Conservation (phyloP, 2,888 invertebrate species). For the Caenorhabditis virilis region DNA sequence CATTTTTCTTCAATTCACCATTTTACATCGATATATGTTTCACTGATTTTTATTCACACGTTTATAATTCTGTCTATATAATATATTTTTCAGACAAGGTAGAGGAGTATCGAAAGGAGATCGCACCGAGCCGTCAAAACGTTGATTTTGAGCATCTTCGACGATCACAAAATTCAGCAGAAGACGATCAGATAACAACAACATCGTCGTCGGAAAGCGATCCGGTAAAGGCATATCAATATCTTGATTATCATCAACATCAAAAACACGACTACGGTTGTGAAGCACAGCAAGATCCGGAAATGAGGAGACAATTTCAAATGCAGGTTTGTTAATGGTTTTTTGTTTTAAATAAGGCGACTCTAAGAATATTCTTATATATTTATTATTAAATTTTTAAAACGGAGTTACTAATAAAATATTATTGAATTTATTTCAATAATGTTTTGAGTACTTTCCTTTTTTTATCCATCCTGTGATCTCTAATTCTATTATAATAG, state of each 20-base stretch:
- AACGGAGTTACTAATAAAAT: background rate
- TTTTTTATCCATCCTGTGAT: background rate
- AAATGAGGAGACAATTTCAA: constrained; percentile 32
- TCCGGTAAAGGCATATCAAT: constrained; percentile 28
- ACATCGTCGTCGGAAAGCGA: constrained; percentile 2
- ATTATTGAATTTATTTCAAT: background rate
- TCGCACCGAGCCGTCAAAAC: constrained; percentile 45
- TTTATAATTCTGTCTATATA: too few species aligned
- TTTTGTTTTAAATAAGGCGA: background rate
- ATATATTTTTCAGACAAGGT: constrained; percentile 40
- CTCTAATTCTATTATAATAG: constrained; percentile 2
- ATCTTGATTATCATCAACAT: constrained; percentile 38
- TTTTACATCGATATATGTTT: too few species aligned
- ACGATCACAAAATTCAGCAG: constrained; percentile 15
- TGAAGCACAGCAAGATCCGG: constrained; percentile 7
- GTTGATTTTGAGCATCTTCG: constrained; percentile 48
- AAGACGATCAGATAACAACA: constrained; percentile 18
- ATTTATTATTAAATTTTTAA: background rate
- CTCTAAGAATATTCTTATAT: background rate
- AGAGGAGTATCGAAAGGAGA: constrained; percentile 46
- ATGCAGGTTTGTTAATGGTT: constrained; percentile 21
- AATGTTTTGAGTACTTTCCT: constrained; percentile 5
- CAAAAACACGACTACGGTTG: constrained; percentile 32
- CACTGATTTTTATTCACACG: too few species aligned
- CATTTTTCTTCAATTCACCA: too few species aligned